These are phyloP conservation scores for Limnephilus marmoratus DNA, from an alignment of 2,888 invertebrate genomes.

Conservation along the genomic window DNA sequence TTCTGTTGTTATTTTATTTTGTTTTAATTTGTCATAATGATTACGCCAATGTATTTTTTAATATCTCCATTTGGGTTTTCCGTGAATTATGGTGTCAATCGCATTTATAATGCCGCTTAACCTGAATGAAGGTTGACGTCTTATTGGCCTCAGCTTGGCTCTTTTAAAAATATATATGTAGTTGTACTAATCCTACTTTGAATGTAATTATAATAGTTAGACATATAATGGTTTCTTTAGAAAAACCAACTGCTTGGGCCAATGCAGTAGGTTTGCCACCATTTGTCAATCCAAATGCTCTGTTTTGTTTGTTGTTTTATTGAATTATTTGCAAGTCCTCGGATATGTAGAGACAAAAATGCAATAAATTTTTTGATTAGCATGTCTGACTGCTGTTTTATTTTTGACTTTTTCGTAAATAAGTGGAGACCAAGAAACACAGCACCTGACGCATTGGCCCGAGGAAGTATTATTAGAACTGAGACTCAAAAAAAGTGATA, in stretches of 20 bases:
- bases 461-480: conserved; percentile 3
- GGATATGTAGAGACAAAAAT: conserved; percentile 30
- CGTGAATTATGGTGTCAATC: background rate
- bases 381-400: conserved; percentile 38
- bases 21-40: background rate
- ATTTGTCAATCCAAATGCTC: conserved; percentile 17
- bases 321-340: conserved; percentile 28
- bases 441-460: conserved; percentile 29
- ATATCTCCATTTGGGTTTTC: background rate
- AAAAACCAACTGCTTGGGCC: conserved; percentile 22
- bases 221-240: background rate
- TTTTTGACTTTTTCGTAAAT: conserved; percentile 16
- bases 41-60: background rate
- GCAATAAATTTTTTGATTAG: conserved; percentile 44
- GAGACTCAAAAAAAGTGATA: background rate
- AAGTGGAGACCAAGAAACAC: background rate
- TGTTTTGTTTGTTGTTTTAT: conserved; percentile 24
- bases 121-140: background rate
- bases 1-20: background rate
- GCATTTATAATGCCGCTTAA: background rate
- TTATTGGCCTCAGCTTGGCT: background rate
- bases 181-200: background rate
- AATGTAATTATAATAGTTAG: too few species aligned
- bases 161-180: background rate
- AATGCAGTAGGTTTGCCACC: conserved; percentile 30